Evolutionary conservation across 2,113 vertebrate genomes (phyloP).

Genomic region (Hiodon alosoides): DNA sequence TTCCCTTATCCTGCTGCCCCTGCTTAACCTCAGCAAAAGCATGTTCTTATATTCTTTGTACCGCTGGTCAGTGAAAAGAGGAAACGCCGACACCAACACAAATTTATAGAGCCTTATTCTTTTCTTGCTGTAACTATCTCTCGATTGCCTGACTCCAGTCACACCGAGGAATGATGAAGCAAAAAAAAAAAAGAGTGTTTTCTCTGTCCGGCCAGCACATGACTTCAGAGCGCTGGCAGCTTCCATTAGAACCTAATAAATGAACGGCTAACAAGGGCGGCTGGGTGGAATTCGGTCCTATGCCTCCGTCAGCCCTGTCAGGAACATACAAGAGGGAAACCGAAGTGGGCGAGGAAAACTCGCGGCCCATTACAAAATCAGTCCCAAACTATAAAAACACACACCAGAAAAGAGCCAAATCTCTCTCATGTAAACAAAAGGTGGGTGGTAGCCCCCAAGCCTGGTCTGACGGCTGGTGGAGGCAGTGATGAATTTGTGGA

Average conservation of each 20-base stretch:
- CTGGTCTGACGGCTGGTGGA: constrained; percentile 78
- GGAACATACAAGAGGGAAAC: constrained; percentile 52
- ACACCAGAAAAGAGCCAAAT: constrained; percentile 68
- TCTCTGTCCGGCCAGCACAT: constrained; percentile 51
- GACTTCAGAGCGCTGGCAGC: constrained; percentile 63
- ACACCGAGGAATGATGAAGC: constrained; percentile 13
- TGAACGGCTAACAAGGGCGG: constrained; percentile 63
- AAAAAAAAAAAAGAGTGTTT: constrained; percentile 41
- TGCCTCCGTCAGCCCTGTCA: constrained; percentile 57
- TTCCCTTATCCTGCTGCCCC: too few relatives aligned
- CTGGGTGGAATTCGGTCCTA: constrained; percentile 51
- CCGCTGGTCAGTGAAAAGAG: too few relatives aligned
- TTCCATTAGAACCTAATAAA: constrained; percentile 73
- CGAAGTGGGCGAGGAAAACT: constrained; percentile 43
- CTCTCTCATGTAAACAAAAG: constrained; percentile 80
- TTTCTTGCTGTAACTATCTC: too few relatives aligned
- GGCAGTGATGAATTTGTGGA: constrained; percentile 91
- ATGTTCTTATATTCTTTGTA: too few relatives aligned
- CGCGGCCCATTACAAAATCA: constrained; percentile 70
- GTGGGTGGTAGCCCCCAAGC: constrained; percentile 79
- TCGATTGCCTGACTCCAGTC: too few relatives aligned
- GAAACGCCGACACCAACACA: too few relatives aligned
- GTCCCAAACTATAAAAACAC: constrained; percentile 70
- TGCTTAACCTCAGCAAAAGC: too few relatives aligned
- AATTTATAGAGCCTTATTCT: too few relatives aligned